These are phyloP conservation scores for Bombus haemorrhoidalis DNA, from an alignment of 1,140 invertebrate species.

Conservation along the genomic window DNA sequence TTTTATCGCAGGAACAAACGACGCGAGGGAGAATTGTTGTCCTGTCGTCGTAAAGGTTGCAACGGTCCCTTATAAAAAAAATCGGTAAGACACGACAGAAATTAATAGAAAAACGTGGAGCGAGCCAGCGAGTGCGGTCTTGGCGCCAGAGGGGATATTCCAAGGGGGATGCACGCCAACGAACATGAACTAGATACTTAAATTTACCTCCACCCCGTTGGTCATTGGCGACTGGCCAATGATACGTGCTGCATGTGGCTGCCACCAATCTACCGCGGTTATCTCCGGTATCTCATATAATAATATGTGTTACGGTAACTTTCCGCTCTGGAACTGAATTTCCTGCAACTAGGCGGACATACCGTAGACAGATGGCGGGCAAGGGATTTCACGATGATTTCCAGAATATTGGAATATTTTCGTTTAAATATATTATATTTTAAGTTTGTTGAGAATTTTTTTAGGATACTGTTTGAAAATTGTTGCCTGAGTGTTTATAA, in stretches of 20 bases:
- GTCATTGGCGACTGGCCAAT: conserved; percentile 36
- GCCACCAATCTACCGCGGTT: conserved; percentile 44
- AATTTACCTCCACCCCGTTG: conserved; percentile 25
- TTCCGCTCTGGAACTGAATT: conserved; percentile 30
- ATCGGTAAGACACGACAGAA: not conserved
- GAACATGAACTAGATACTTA: conserved; percentile 56
- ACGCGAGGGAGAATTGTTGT: not conserved
- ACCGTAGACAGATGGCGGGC: too few species aligned
- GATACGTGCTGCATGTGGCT: conserved; percentile 42
- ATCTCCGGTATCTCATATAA: conserved; percentile 35
- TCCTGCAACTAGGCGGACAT: not conserved
- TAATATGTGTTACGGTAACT: conserved; percentile 26
- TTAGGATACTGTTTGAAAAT: not conserved
- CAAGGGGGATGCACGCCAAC: conserved; percentile 34
- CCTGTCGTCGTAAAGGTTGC: not conserved
- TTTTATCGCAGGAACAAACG: not conserved
- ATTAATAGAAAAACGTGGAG: conserved; percentile 43
- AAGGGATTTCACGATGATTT: too few species aligned
- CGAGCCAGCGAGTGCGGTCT: conserved; percentile 3
- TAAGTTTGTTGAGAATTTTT: not conserved
- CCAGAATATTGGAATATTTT: too few species aligned
- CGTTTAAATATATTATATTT: too few species aligned
- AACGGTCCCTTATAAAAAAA: not conserved
- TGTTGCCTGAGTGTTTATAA: not conserved
- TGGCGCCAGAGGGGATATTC: conserved; percentile 40